Conservation (phyloP, 1,140 invertebrate species). For the Scylla paramamosain region DNA sequence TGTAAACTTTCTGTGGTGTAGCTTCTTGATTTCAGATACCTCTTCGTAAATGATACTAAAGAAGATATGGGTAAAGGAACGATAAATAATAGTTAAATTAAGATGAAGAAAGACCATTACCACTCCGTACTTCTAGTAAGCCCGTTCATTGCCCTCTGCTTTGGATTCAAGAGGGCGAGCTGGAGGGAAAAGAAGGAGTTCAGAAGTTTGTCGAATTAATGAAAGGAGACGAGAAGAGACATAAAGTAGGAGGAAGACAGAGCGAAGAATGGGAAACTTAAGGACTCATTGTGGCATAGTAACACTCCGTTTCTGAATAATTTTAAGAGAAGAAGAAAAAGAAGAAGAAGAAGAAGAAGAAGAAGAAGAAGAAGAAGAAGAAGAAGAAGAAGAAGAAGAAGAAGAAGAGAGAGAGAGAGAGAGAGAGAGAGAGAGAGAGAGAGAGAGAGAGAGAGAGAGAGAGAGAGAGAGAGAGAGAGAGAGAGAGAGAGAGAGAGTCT, state of each 20-base stretch:
- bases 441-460: slow-evolving; percentile 12
- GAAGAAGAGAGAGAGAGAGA: neutral
- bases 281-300: too few species aligned
- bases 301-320: too few species aligned
- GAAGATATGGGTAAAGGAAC: too few species aligned
- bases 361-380: neutral
- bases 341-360: neutral
- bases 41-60: too few species aligned
- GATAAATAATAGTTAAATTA: neutral
- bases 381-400: neutral
- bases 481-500: neutral
- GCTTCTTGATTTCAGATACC: neutral
- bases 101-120: neutral
- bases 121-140: too few species aligned
- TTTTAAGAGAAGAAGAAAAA: too few species aligned
- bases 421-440: slow-evolving; percentile 9
- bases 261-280: neutral
- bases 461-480: neutral
- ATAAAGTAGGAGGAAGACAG: neutral
- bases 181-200: too few species aligned
- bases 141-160: too few species aligned
- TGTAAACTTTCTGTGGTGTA: neutral
- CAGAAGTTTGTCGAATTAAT: too few species aligned
- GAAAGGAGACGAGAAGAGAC: too few species aligned
- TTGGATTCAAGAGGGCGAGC: too few species aligned